These are phyloP conservation scores for Sphecodes monilicornis DNA, from an alignment of 2,888 invertebrate species.

Conservation along the genomic window DNA sequence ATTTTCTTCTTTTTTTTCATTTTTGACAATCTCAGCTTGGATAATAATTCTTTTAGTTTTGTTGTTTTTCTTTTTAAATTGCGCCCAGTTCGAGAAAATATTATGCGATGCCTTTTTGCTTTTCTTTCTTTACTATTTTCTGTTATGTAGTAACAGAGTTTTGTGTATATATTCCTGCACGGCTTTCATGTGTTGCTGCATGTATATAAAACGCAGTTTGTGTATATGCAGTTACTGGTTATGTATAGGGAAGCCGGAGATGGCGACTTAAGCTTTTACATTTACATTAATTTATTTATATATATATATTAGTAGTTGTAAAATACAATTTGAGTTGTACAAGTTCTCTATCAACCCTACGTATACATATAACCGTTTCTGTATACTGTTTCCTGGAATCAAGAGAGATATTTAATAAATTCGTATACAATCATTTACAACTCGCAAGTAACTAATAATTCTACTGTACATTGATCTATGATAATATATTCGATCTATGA, in stretches of 20 bases:
- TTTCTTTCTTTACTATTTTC: not conserved
- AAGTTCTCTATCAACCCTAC: not conserved
- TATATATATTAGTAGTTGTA: not conserved
- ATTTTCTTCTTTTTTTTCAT: not conserved
- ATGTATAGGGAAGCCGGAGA: not conserved
- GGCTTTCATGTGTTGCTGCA: slow-evolving; percentile 34
- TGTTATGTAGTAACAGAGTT: not conserved
- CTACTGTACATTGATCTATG: not conserved
- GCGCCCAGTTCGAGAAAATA: not conserved
- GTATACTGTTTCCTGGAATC: not conserved
- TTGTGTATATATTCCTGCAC: slow-evolving; percentile 28
- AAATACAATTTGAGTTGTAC: not conserved
- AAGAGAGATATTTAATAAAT: slow-evolving; percentile 20
- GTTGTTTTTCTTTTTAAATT: not conserved
- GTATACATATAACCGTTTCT: not conserved
- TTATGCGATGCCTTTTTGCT: not conserved
- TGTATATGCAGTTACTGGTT: slow-evolving; percentile 14
- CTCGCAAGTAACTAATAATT: slow-evolving; percentile 8
- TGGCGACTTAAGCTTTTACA: not conserved
- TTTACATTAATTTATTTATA: not conserved
- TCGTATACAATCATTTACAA: slow-evolving; percentile 23
- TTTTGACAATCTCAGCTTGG: not conserved
- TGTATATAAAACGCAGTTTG: slow-evolving; percentile 19
- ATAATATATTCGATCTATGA: not conserved
- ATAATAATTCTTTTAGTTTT: not conserved